Base-by-base conservation (phyloP, 1,140 invertebrate genomes). In the Lasioglossum baleicum region DNA sequence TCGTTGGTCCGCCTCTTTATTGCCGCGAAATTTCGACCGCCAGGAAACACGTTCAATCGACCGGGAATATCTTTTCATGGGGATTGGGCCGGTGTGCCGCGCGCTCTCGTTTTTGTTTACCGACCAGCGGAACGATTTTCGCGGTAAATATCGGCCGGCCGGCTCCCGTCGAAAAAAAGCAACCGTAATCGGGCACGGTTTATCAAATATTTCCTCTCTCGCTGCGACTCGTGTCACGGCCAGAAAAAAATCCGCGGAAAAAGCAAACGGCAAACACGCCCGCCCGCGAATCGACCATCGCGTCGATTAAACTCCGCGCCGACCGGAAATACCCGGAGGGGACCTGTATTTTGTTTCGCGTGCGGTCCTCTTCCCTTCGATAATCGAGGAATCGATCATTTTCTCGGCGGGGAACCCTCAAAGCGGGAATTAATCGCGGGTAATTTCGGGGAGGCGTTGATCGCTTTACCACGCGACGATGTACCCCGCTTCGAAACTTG, bases 181-280 rank as follows among this genome's bases (percentile, higher is more conserved):
- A 35, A 79, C 35, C 69, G 15, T 48, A 40, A 53, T 40, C n/a
- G 61, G 42, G 35, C 44, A 60, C 70, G 60, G 71, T 75, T 74
- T 78, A 78, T 76, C 79, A 84, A 80, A 84, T 81, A 81, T 76
- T 77, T 70, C 78, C 78, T 63, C 75, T 51, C 67, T 35, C 22
- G 48, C 60, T 13, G 17, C 66, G 70, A 66, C 71, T 75, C 58
- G 61, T 48, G 56, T 75, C 53, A 22, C 5, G 31, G 42, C 8
- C 15, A 56, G 15, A 31, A 35, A 75, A 76, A 42, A 76, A 70
- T 48, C 40, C 35, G 7, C 7, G 5, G 7, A 15, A 35, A 31
- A 53, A 53, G 74, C 67, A 68, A 76, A 76, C 48, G 60, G 44
- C 65, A 69, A 69, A 48, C 22, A 42, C 11, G 15, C 26, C 42